Evolutionary conservation across 2,888 invertebrate genomes (phyloP), one percentile per base, ranked within the genome.

Genomic region (Spialia ferax): DNA sequence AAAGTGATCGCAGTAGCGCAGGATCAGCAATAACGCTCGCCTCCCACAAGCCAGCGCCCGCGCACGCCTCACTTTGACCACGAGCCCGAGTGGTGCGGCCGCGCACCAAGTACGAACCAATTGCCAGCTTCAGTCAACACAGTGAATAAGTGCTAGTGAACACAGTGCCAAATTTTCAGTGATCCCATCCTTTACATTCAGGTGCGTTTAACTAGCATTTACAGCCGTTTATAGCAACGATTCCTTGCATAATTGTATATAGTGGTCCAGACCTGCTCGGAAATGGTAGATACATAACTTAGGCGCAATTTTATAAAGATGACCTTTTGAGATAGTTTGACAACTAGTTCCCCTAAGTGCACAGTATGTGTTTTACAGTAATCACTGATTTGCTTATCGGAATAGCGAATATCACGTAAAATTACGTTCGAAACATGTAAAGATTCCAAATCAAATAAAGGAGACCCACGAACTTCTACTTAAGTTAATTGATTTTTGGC

Each of bases 41-140:
- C 76, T 74, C 77, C 77, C 76, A 71, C 73, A 70, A 68, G 71
- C 79, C 84, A 83, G 85, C 85, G 83, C 86, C 78, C 76, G 86
- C 87, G 87, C 86, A 76, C 85, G 85, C 87, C 86, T 88, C 91
- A 89, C 85, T 90, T 81, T 73, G 78, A 77, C 74, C 75, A 72
- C 83, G 83, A 81, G 79, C 79, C 79, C 84, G 83, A 83, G 74
- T 79, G 83, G 83, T 83, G 84, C 84, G 86, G 85, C 80, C 84
- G 86, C 80, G 71, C 73, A 60, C 45, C 18, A 61, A 45, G 71
- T 75, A 72, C 54, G 26, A 54, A 23, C 54, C 50, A 50, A 54
- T 54, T 26, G 54, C 73, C 71, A 67, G 70, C 72, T 74, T 74
- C 76, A 77, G 75, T 73, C 79, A 75, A 79, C 45, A 73, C 73